Conservation (phyloP, 2,113 vertebrate genomes). For the Lagopus leucura region DNA sequence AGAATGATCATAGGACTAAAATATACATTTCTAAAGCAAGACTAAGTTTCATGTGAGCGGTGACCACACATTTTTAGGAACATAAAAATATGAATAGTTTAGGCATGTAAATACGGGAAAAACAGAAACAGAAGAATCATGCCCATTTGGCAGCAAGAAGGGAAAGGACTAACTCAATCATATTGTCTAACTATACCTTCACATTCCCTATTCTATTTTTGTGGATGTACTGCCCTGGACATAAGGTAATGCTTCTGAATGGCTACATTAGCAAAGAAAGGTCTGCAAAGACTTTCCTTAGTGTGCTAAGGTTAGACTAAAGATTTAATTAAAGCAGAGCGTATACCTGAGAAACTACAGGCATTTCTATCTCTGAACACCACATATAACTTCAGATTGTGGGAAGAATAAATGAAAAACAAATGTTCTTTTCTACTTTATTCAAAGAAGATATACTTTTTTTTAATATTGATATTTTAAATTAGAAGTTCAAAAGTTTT, state of each 20-base stretch:
- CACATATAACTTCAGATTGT: not conserved
- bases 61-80: not conserved
- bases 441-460: not conserved
- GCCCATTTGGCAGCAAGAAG: not conserved
- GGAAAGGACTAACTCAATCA: not conserved
- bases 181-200: not conserved
- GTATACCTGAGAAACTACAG: not conserved
- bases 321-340: not conserved
- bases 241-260: not conserved
- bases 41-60: not conserved
- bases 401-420: not conserved
- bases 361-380: not conserved
- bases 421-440: not conserved
- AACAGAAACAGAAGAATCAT: not conserved
- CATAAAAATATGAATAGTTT: not conserved
- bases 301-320: not conserved
- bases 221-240: not conserved
- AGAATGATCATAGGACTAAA: not conserved
- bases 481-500: not conserved
- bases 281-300: not conserved
- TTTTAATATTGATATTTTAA: not conserved
- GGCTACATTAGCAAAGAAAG: not conserved
- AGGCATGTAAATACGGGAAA: not conserved
- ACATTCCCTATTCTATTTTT: not conserved
- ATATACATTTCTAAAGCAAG: not conserved